phyloP scores from a whole-genome alignment of 2,888 invertebrate species.

The Anaspis maculata region DNA sequence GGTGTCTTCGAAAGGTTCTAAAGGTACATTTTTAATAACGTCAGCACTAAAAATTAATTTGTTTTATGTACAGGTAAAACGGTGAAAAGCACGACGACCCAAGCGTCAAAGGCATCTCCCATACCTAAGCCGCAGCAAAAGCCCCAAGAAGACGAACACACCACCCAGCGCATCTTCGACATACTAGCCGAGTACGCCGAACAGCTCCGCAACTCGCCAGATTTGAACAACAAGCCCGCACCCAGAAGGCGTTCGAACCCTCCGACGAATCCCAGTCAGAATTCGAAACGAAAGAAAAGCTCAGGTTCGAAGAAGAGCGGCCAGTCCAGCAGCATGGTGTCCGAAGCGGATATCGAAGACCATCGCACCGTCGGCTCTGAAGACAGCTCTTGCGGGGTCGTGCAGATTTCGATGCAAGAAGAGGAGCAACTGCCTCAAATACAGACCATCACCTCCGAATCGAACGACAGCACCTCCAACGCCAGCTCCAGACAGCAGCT shows the following conservation, averaged over 20 bases:
- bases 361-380: constrained; percentile 66
- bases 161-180: constrained; percentile 70
- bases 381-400: constrained; percentile 66
- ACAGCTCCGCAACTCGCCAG: constrained; percentile 70
- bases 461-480: constrained; percentile 27
- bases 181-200: constrained; percentile 74
- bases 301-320: constrained; percentile 51
- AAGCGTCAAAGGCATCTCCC: constrained; percentile 55
- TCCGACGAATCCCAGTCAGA: constrained; percentile 61
- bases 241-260: constrained; percentile 67
- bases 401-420: constrained; percentile 47
- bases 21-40: too few relatives aligned
- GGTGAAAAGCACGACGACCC: constrained; percentile 50
- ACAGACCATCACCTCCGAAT: constrained; percentile 39
- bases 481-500: constrained; percentile 26
- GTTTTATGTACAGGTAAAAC: too few relatives aligned
- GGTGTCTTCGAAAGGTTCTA: constrained; percentile 32
- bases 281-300: constrained; percentile 61
- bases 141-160: constrained; percentile 73
- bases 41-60: too few relatives aligned
- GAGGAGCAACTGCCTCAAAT: constrained; percentile 47
- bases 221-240: constrained; percentile 71
- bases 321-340: constrained; percentile 31
- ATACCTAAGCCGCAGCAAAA: constrained; percentile 63
- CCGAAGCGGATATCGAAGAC: constrained; percentile 51